These are phyloP conservation scores for Ceuthmochares aereus DNA, from an alignment of 2,113 vertebrate species.

Conservation along the genomic window DNA sequence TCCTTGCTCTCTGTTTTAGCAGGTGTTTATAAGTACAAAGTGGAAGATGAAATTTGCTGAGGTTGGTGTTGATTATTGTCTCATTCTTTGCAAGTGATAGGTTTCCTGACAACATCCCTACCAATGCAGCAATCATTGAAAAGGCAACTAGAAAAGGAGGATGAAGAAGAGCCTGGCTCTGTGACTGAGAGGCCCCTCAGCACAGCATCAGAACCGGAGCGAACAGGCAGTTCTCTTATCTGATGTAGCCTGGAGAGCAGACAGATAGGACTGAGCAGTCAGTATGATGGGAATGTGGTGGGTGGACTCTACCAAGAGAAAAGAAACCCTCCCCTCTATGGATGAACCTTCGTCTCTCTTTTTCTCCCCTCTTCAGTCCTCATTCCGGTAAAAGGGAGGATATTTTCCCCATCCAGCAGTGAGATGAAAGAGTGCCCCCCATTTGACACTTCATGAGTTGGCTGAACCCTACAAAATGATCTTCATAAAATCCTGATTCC, in stretches of 20 bases:
- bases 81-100: neutral
- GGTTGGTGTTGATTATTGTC: neutral
- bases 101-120: neutral
- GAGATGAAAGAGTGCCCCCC: conserved; percentile 76
- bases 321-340: conserved; percentile 50
- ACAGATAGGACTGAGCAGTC: conserved; percentile 17
- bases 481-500: conserved; percentile 75
- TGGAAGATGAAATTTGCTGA: conserved; percentile 2
- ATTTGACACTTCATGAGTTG: conserved; percentile 74
- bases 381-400: conserved; percentile 65
- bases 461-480: conserved; percentile 72
- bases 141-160: neutral
- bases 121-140: neutral
- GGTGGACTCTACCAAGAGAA: conserved; percentile 24
- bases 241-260: conserved; percentile 53
- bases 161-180: neutral
- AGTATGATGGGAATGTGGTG: conserved; percentile 50
- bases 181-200: neutral
- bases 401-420: conserved; percentile 35
- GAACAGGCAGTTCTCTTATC: conserved; percentile 55
- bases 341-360: conserved; percentile 52
- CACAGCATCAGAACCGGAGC: neutral
- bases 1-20: neutral
- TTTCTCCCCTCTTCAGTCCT: conserved; percentile 38
- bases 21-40: neutral